phyloP scores from a whole-genome alignment of 2,113 vertebrate genomes.

The Oncorhynchus nerka region DNA sequence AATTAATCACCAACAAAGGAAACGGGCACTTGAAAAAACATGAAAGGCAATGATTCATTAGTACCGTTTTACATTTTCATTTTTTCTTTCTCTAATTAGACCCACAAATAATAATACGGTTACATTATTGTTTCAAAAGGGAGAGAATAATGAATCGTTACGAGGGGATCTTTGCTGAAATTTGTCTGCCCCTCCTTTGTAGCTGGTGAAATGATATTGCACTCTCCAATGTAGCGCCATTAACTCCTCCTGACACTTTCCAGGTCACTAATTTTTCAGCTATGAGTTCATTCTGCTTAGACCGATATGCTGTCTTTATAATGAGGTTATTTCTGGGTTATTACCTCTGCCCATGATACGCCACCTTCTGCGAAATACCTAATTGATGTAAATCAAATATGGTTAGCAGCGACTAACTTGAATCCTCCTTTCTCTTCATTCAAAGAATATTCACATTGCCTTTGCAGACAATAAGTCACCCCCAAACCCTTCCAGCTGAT shows the following conservation, averaged over 20 bases:
- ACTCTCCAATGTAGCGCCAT: conserved; percentile 80
- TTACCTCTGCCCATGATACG: conserved; percentile 94
- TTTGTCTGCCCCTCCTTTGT: conserved; percentile 58
- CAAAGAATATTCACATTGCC: conserved; percentile 37
- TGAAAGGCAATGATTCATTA: conserved; percentile 71
- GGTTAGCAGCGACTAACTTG: conserved; percentile 81
- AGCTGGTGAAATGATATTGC: conserved; percentile 74
- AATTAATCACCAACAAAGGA: conserved; percentile 54
- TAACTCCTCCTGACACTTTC: conserved; percentile 94
- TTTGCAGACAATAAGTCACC: conserved; percentile 11
- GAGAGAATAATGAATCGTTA: conserved; percentile 49
- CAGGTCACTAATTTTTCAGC: conserved; percentile 99
- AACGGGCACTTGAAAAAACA: conserved; percentile 47
- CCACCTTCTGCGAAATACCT: conserved; percentile 91
- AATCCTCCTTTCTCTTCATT: conserved; percentile 56
- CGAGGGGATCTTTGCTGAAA: conserved; percentile 16
- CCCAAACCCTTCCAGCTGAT: background rate
- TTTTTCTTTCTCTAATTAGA: conserved; percentile 68
- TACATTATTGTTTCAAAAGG: conserved; percentile 43
- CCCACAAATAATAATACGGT: conserved; percentile 62
- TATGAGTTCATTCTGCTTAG: conserved; percentile 98
- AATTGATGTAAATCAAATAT: conserved; percentile 99
- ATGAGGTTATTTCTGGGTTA: conserved; percentile 99
- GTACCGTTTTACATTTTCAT: conserved; percentile 53
- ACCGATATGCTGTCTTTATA: conserved; percentile 96